phyloP scores from a whole-genome alignment of 2,797 vertebrate genomes.

The Microchirus variegatus region DNA sequence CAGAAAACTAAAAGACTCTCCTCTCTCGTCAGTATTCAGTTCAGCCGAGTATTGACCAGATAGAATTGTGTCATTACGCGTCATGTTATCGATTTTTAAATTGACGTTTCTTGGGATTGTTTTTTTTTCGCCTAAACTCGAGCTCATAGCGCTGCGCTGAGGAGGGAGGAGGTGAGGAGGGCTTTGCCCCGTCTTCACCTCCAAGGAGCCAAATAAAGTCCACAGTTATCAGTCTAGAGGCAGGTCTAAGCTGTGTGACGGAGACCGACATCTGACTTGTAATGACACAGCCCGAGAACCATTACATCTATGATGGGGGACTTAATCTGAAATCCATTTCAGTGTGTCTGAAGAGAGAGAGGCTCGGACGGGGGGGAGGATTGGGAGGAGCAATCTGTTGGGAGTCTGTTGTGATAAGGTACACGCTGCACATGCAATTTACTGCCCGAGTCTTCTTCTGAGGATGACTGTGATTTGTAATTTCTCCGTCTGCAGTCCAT shows the following conservation, averaged over 20 bases:
- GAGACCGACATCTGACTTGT: slow-evolving; percentile 67
- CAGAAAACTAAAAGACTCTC: slow-evolving; percentile 2
- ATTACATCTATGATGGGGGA: slow-evolving; percentile 68
- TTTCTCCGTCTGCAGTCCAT: slow-evolving; percentile 31
- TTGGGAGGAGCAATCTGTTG: slow-evolving; percentile 44
- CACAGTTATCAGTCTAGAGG: slow-evolving; percentile 61
- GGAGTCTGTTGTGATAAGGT: slow-evolving; percentile 62
- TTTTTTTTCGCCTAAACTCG: slow-evolving; percentile 28
- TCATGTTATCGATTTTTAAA: slow-evolving; percentile 33
- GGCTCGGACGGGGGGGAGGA: slow-evolving; percentile 20
- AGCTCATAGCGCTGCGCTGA: slow-evolving; percentile 33
- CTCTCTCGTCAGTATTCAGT: slow-evolving; percentile 14
- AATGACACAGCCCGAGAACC: slow-evolving; percentile 70
- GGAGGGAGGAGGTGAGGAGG: not conserved
- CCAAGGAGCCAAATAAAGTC: slow-evolving; percentile 62
- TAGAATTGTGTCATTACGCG: slow-evolving; percentile 37
- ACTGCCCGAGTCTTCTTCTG: slow-evolving; percentile 27
- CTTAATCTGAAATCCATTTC: slow-evolving; percentile 73
- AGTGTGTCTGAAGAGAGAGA: slow-evolving; percentile 49
- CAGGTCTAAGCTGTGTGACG: slow-evolving; percentile 60
- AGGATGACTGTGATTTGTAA: slow-evolving; percentile 18
- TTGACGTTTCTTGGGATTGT: slow-evolving; percentile 21
- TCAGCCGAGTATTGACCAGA: slow-evolving; percentile 26
- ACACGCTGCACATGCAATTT: slow-evolving; percentile 39
- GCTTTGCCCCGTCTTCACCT: slow-evolving; percentile 27